Percentiles rank a stretch among this genome's conserved stretches.
Conservation (phyloP, 1,140 invertebrate genomes). For the Paramacrobiotus metropolitanus region DNA sequence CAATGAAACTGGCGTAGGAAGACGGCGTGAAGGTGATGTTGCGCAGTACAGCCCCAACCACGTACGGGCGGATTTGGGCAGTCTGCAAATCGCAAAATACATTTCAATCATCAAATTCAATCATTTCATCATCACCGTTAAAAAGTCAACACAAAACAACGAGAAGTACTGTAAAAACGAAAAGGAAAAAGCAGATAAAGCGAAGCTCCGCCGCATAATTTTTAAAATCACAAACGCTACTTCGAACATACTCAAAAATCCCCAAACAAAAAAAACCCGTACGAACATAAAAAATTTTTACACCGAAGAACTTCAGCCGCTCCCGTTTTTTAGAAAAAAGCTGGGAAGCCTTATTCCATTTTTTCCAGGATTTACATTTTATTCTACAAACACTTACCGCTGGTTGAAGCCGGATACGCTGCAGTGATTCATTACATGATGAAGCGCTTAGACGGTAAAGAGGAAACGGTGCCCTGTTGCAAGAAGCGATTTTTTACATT, state of each 20-base stretch:
- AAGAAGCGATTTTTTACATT: no score
- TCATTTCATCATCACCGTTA: not conserved
- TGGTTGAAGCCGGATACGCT: no score
- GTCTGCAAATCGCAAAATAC: conserved; percentile 27
- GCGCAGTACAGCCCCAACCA: conserved; percentile 70
- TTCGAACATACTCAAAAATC: not conserved
- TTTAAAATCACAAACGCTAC: not conserved
- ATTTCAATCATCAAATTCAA: conserved; percentile 1
- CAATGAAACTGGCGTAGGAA: conserved; percentile 60
- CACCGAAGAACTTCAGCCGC: no score
- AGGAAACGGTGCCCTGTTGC: no score
- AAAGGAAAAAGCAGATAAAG: not conserved
- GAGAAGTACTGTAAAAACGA: not conserved
- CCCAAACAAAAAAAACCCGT: no score
- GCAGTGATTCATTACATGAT: no score
- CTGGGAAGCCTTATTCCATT: no score
- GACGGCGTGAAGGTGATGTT: conserved; percentile 56
- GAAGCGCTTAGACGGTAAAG: not conserved
- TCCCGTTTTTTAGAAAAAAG: no score
- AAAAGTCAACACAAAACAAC: not conserved
- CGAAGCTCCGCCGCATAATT: not conserved
- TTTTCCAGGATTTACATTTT: no score
- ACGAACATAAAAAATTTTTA: no score
- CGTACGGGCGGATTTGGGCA: conserved; percentile 50
- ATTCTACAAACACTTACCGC: no score